A percentile compares a stretch with the other conserved stretches of the same genome.
Evolutionary conservation across 2,797 vertebrate genomes (phyloP).

Genomic region (Spizella passerina): DNA sequence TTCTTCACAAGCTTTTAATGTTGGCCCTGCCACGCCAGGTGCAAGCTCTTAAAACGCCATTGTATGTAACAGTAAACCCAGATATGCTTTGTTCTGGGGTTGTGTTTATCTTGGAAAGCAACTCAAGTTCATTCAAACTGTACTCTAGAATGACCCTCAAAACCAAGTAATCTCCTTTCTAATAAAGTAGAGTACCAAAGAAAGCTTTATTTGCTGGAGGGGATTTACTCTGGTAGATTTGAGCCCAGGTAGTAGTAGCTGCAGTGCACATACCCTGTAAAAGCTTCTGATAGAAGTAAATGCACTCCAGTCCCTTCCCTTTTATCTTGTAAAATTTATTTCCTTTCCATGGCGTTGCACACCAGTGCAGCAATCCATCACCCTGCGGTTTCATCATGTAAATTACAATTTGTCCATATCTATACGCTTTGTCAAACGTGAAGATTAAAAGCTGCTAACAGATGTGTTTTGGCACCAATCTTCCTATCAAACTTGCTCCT

Average conservation of each 20-base stretch:
- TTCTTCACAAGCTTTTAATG: slow-evolving; percentile 47
- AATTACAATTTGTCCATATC: slow-evolving; percentile 45
- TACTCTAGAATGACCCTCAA: slow-evolving; percentile 59
- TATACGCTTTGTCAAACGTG: background rate
- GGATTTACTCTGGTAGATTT: slow-evolving; percentile 40
- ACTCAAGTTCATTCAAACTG: slow-evolving; percentile 48
- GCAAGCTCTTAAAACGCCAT: slow-evolving; percentile 48
- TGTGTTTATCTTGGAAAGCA: slow-evolving; percentile 61
- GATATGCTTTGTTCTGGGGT: slow-evolving; percentile 55
- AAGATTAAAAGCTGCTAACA: slow-evolving; percentile 60
- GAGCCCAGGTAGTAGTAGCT: slow-evolving; percentile 25
- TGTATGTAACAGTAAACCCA: slow-evolving; percentile 49
- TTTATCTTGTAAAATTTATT: slow-evolving; percentile 55
- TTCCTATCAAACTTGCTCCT: background rate
- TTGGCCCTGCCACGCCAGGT: slow-evolving; percentile 5
- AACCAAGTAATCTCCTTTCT: slow-evolving; percentile 51
- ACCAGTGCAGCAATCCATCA: slow-evolving; percentile 38
- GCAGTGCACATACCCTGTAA: background rate
- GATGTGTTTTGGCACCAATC: slow-evolving; percentile 24
- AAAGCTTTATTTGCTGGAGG: slow-evolving; percentile 48
- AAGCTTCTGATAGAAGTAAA: slow-evolving; percentile 41
- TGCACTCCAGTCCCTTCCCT: slow-evolving; percentile 9
- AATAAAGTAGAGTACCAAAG: slow-evolving; percentile 29
- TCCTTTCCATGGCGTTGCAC: background rate
- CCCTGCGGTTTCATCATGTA: slow-evolving; percentile 24